Percentiles rank a stretch among this genome's conserved stretches.
phyloP scores from a whole-genome alignment of 2,113 vertebrate species.

The Cettia cetti region DNA sequence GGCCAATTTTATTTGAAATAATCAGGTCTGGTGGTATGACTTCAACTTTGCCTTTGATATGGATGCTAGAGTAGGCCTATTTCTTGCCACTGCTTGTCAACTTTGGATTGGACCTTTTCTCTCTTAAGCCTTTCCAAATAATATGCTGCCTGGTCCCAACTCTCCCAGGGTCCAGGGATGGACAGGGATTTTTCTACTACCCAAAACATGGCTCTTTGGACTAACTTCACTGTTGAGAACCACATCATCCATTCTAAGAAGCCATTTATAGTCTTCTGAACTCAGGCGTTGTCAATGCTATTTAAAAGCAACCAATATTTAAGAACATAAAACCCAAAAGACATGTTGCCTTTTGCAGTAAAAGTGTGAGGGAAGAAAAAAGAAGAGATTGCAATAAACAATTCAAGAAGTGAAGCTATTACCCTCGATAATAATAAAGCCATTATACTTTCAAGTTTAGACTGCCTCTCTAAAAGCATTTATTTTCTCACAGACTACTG shows the following conservation, averaged over 20 bases:
- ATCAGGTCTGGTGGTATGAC: neutral
- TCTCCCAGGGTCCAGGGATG: neutral
- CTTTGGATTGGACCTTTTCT: neutral
- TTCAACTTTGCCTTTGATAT: neutral
- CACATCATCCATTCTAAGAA: neutral
- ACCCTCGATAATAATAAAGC: neutral
- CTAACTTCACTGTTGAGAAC: neutral
- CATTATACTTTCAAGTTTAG: slow-evolving; percentile 37
- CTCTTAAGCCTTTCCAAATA: neutral
- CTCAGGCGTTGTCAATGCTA: neutral
- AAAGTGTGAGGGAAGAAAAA: neutral
- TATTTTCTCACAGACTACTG: slow-evolving; percentile 49
- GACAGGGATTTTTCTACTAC: neutral
- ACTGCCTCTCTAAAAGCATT: neutral
- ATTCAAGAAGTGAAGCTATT: neutral
- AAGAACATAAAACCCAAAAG: neutral
- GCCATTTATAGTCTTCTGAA: neutral
- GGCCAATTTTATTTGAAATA: neutral
- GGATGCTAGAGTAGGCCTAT: neutral
- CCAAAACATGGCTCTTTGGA: neutral
- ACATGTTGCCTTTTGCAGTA: neutral
- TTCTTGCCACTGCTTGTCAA: neutral
- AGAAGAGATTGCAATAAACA: neutral
- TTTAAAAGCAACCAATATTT: neutral
- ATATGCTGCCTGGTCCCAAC: neutral